phyloP scores from a whole-genome alignment of 2,797 vertebrate species.

The Sphenopsis melanotis region DNA sequence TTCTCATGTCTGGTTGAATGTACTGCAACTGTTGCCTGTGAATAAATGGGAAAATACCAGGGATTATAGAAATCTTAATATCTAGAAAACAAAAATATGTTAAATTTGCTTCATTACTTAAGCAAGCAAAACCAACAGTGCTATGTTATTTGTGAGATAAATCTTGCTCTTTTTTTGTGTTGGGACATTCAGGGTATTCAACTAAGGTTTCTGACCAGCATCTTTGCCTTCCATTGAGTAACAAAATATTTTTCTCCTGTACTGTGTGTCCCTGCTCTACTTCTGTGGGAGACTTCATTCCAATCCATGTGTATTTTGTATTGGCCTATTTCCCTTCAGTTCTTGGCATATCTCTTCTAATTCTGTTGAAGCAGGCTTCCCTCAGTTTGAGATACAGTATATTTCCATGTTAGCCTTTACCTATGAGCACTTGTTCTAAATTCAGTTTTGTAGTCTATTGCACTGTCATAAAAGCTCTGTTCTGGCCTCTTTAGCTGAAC shows the following conservation, averaged over 20 bases:
- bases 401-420: background rate
- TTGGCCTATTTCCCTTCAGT: background rate
- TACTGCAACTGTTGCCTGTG: background rate
- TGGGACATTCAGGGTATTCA: background rate
- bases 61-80: background rate
- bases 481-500: background rate
- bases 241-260: background rate
- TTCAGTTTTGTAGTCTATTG: background rate
- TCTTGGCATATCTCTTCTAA: background rate
- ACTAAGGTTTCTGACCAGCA: background rate
- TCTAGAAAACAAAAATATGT: background rate
- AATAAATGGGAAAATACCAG: constrained; percentile 12
- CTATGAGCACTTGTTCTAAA: background rate
- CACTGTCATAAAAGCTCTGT: background rate
- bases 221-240: background rate
- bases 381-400: background rate
- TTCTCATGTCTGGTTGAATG: background rate
- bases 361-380: background rate
- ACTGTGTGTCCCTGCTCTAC: background rate
- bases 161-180: background rate
- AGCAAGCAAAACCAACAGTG: background rate
- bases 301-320: background rate
- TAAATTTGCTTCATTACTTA: background rate
- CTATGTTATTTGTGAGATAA: background rate
- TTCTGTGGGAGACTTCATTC: background rate